These are phyloP conservation scores for Petrocephalus microphthalmus DNA, from an alignment of 2,113 vertebrate species.

Conservation along the genomic window DNA sequence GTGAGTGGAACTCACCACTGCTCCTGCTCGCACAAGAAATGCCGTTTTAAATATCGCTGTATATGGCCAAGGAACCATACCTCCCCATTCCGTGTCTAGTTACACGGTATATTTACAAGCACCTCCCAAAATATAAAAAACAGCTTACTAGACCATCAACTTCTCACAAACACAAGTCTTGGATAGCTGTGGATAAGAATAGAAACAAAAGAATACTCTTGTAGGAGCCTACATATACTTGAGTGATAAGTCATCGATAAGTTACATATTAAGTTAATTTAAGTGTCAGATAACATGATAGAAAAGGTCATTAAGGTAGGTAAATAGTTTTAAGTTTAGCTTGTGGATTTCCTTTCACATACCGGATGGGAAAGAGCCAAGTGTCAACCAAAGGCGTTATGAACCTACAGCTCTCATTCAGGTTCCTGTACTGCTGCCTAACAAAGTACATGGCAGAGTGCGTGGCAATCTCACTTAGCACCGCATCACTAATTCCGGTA, in stretches of 20 bases:
- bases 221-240: not conserved
- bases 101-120: not conserved
- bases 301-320: too few species aligned
- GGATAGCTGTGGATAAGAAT: not conserved
- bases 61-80: not conserved
- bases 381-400: too few species aligned
- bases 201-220: not conserved
- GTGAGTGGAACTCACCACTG: not conserved
- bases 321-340: too few species aligned
- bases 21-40: not conserved
- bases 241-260: too few species aligned
- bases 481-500: not conserved
- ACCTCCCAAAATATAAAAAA: not conserved
- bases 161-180: not conserved
- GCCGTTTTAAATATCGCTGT: not conserved
- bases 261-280: too few species aligned
- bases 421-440: too few species aligned
- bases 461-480: not conserved
- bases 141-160: not conserved
- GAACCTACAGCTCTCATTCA: too few species aligned
- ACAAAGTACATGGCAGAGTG: not conserved
- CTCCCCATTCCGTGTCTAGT: not conserved
- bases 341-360: too few species aligned
- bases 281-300: too few species aligned
- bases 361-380: too few species aligned